Evolutionary conservation across 1,140 invertebrate species (phyloP), one percentile per base, ranked within the genome.

Genomic region (Drosophila pachea): DNA sequence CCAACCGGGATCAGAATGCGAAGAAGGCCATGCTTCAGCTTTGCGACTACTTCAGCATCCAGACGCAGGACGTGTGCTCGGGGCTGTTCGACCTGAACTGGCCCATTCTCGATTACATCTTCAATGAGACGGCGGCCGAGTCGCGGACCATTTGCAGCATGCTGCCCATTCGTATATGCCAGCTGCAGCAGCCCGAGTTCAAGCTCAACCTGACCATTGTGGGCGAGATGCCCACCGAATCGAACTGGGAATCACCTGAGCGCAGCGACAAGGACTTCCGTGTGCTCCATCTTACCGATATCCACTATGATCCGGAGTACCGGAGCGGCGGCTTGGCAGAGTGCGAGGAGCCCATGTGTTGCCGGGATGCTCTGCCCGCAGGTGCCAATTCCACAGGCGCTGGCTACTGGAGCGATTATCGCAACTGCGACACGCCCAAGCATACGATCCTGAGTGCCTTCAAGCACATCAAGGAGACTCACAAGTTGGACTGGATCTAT

Each of bases 291-390:
- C 77, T 97, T 35, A 94, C 95, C 0, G 96, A 98, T 88, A 92
- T 95, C 48, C 96, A 98, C 88, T 93, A 95, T 61, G 96, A 97
- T 89, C 92, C 93, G 0, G 79, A 91, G 4, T 97, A 97, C 76
- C 89, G 91, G 59, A 87, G 90, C 0, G 91, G 92, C 22, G 65
- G 79, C 22, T 91, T 92, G 0, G 92, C 94, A 0, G 86, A 90
- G 1, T 97, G 96, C 78, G 90, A 90, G 5, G 92, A 95, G 69
- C 94, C 95, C 11, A 90, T 94, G 2, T 97, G 96, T 86, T 97
- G 96, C 89, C 92, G 94, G 32, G 82, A 70, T 36, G 9, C 60
- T 14, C 55, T 70, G 56, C 62, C 68, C 12, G 53, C 49, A 12
- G 62, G 11, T 7, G 43, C 22, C 4, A 12, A 7, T 0, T 38